These are phyloP conservation scores for Agapetus fuscipes DNA, from an alignment of 2,888 invertebrate species.

Conservation along the genomic window DNA sequence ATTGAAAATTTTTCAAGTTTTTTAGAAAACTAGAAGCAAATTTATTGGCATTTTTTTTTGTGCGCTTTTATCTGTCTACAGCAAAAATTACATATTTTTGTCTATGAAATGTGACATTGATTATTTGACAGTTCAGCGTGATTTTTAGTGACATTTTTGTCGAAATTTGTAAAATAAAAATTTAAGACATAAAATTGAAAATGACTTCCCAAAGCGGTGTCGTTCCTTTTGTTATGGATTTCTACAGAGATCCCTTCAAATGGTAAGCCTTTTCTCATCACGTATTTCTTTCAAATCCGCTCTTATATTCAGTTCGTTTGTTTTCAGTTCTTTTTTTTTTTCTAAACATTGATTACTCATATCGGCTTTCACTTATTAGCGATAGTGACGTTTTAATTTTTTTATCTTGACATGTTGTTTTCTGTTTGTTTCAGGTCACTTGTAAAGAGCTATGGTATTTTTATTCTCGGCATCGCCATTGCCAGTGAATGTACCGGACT, in stretches of 20 bases:
- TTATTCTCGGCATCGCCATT: conserved; percentile 65
- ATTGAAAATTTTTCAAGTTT: too few relatives aligned
- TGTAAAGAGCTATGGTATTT: conserved; percentile 71
- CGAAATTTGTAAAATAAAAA: too few relatives aligned
- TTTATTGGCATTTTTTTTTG: too few relatives aligned
- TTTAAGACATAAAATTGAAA: too few relatives aligned
- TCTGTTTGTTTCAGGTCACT: conserved; percentile 55
- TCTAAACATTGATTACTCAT: background rate
- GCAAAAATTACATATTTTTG: too few relatives aligned
- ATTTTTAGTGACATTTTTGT: too few relatives aligned
- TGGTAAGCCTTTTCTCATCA: conserved; percentile 46
- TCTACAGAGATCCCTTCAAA: conserved; percentile 69
- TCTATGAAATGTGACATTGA: too few relatives aligned
- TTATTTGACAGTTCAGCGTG: too few relatives aligned
- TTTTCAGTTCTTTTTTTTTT: background rate
- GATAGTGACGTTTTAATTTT: background rate
- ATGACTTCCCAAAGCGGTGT: conserved; percentile 51
- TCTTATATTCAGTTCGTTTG: background rate
- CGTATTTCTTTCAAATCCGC: too few relatives aligned
- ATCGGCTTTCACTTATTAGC: background rate
- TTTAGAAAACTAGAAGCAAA: too few relatives aligned
- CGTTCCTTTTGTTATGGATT: conserved; percentile 47
- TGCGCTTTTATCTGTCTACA: too few relatives aligned
- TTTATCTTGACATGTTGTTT: background rate
- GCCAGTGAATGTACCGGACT: conserved; percentile 70